Evolutionary conservation across 1,140 invertebrate species (phyloP), one percentile per base, ranked within the genome.

Genomic region (Pristionchus pacificus): DNA sequence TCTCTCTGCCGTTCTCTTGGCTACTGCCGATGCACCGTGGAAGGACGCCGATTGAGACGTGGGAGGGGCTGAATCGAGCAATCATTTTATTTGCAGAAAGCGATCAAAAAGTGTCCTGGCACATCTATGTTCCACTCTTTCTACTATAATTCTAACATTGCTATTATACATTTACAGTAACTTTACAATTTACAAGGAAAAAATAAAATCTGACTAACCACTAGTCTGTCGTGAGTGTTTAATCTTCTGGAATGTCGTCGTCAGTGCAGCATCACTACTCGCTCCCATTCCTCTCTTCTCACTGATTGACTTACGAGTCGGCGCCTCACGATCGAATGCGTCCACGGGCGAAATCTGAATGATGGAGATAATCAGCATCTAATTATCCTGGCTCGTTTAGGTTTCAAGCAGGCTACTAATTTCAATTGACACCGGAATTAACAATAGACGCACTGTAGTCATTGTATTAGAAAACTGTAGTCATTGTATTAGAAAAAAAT

Each of bases 221-320:
- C 72, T 74, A 28, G 75, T 76, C 63, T 76, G 75, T 25, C 75
- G 27, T 30, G 75, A 68, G 62, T 76, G 75, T 60, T 74, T 74
- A 29, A 76, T 76, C 15, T 76, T 62, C 38, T 76, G 75, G 68
- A 76, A 76, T 24, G 71, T 28, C 2, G 61, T 60, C 15, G 74
- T 60, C 27, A 75, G 72, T 10, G 64, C 60, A n/a, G 75, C 72
- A 71, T 76, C 75, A 38, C 58, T 77, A 1, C 60, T 33, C 28
- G 72, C 61, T 60, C 72, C 72, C 70, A 74, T 62, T 55, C 69
- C 70, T 55, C 75, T 62, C 59, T 75, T 74, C 31, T 76, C 75
- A 49, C 72, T 74, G n/a, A 76, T 31, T 62, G 66, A 71, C 32
- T 71, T 70, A 29, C 75, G 29, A 19, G 49, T 65, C 1, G 65